Evolutionary conservation across 2,888 invertebrate genomes (phyloP).

Genomic region (Mechanitis messenoides): DNA sequence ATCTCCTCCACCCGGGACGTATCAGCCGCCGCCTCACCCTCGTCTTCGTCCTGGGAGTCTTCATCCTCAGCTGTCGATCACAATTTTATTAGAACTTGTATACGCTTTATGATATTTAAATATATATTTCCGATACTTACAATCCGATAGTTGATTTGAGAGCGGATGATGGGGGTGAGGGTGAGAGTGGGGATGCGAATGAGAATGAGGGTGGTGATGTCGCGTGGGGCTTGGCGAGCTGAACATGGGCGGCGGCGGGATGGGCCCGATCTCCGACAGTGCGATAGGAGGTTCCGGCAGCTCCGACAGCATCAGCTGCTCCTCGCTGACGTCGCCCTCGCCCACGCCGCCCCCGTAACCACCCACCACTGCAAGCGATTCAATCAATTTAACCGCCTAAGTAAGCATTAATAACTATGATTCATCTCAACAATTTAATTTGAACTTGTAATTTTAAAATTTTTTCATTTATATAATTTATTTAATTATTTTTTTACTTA

Average conservation of each 20-base stretch:
- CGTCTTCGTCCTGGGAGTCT: slow-evolving; percentile 79
- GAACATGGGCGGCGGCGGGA: slow-evolving; percentile 97
- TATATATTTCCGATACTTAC: slow-evolving; percentile 40
- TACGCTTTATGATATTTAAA: not conserved
- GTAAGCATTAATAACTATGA: slow-evolving; percentile 1
- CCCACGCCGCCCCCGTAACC: slow-evolving; percentile 73
- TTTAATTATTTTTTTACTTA: no score
- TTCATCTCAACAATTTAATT: not conserved
- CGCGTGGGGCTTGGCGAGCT: slow-evolving; percentile 88
- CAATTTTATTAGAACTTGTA: not conserved
- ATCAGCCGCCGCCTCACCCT: slow-evolving; percentile 82
- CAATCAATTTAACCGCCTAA: not conserved
- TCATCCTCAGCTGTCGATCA: slow-evolving; percentile 59
- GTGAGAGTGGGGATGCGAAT: slow-evolving; percentile 49
- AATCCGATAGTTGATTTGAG: slow-evolving; percentile 60
- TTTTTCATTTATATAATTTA: no score
- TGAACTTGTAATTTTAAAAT: no score
- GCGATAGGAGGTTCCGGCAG: slow-evolving; percentile 95
- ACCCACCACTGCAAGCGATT: slow-evolving; percentile 64
- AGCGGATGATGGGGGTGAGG: slow-evolving; percentile 27
- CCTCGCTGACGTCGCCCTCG: slow-evolving; percentile 48
- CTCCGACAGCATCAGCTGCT: slow-evolving; percentile 86
- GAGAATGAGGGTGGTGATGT: slow-evolving; percentile 54
- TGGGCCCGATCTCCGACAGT: slow-evolving; percentile 93
- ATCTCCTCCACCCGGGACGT: slow-evolving; percentile 93